Conservation (phyloP, 2,888 invertebrate genomes). For the Thumatha senex region DNA sequence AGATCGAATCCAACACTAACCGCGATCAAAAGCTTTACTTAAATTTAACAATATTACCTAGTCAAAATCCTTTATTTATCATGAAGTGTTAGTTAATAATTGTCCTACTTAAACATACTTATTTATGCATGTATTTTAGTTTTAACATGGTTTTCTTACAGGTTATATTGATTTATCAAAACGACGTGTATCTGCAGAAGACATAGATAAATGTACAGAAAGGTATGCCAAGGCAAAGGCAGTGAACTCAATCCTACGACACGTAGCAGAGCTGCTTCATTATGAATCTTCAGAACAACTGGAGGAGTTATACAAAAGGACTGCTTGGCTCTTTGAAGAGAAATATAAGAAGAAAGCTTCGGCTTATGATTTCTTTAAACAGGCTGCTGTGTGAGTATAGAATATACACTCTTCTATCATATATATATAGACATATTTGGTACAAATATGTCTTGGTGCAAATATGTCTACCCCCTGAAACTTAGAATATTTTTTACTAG, state of each 20-base stretch:
- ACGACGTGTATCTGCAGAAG: constrained; percentile 98
- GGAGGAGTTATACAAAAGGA: constrained; percentile 97
- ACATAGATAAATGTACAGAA: constrained; percentile 99
- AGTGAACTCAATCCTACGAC: constrained; percentile 98
- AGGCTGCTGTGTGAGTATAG: constrained; percentile 94
- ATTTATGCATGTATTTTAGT: too few species aligned
- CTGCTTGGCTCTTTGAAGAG: constrained; percentile 99
- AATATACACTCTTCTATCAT: background rate
- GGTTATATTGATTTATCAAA: constrained; percentile 99
- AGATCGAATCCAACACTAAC: too few species aligned
- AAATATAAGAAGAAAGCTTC: constrained; percentile 98
- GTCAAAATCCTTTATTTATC: too few species aligned
- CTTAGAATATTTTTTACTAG: too few species aligned
- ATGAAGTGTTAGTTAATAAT: too few species aligned
- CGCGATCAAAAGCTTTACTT: too few species aligned
- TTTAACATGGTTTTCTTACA: constrained; percentile 52
- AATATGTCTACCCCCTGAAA: too few species aligned
- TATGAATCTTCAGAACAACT: constrained; percentile 96
- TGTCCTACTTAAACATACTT: too few species aligned
- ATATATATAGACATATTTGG: too few species aligned
- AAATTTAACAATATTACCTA: too few species aligned
- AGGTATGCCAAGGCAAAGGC: constrained; percentile 99
- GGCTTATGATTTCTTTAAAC: constrained; percentile 99
- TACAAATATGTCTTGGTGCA: too few species aligned
- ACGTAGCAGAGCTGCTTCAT: constrained; percentile 97